Conservation (phyloP, 2,888 invertebrate genomes). For the Cheilosia vulpina region DNA sequence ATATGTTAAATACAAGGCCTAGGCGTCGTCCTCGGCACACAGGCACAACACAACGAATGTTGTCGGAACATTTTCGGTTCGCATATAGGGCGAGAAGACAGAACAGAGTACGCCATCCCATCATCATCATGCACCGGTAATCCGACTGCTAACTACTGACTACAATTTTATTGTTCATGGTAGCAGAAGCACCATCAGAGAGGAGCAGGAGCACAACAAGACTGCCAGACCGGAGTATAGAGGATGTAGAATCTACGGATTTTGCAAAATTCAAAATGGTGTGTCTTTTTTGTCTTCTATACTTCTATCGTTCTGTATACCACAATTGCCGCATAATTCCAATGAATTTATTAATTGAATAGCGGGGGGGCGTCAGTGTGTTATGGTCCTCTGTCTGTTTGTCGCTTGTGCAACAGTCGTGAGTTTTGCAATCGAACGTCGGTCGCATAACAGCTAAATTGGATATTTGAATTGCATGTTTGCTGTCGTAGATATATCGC, state of each 20-base stretch:
- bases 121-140: constrained; percentile 46
- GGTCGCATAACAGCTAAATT: background rate
- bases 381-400: background rate
- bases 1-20: constrained; percentile 52
- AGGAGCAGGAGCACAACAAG: background rate
- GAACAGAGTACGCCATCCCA: constrained; percentile 20
- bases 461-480: background rate
- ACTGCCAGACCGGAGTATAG: background rate
- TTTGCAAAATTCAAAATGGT: constrained; percentile 42
- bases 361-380: constrained; percentile 9
- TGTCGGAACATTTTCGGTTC: constrained; percentile 20
- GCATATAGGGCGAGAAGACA: background rate
- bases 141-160: constrained; percentile 49
- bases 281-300: background rate
- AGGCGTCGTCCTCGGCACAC: constrained; percentile 13
- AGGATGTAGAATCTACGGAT: constrained; percentile 25
- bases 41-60: constrained; percentile 8
- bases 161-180: constrained; percentile 34
- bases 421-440: background rate
- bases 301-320: constrained; percentile 6
- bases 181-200: background rate
- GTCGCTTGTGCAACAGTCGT: constrained; percentile 8
- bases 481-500: background rate
- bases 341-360: constrained; percentile 62
- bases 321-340: constrained; percentile 37